phyloP scores from a whole-genome alignment of 2,113 vertebrate genomes.

The Reinhardtius hippoglossoides region DNA sequence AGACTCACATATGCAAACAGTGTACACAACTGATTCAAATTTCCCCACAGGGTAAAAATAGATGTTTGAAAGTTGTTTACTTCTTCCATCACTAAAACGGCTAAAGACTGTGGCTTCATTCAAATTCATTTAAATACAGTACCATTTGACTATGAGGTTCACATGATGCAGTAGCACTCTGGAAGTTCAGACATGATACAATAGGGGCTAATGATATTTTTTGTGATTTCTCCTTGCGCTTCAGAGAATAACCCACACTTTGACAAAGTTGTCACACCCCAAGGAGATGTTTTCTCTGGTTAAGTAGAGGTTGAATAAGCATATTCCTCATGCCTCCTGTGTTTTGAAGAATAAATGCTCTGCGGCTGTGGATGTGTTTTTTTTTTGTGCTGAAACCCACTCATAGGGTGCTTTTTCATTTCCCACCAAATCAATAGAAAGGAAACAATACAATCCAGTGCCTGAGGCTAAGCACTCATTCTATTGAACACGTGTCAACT shows the following conservation, averaged over 20 bases:
- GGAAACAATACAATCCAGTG: conserved; percentile 66
- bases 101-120: conserved; percentile 17
- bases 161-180: neutral
- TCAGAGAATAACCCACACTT: conserved; percentile 2
- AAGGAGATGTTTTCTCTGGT: conserved; percentile 22
- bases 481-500: conserved; percentile 60
- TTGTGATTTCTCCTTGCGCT: neutral
- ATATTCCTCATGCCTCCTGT: conserved; percentile 20
- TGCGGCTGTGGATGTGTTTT: conserved; percentile 24
- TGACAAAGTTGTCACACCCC: conserved; percentile 1
- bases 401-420: conserved; percentile 46
- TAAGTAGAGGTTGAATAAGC: conserved; percentile 42
- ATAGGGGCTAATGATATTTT: neutral
- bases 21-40: conserved; percentile 53
- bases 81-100: neutral
- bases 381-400: conserved; percentile 33
- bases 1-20: conserved; percentile 64
- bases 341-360: conserved; percentile 37
- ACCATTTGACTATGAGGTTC: neutral
- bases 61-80: conserved; percentile 18
- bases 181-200: neutral
- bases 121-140: conserved; percentile 17
- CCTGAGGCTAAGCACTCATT: conserved; percentile 58
- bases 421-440: conserved; percentile 64
- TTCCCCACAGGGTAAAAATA: conserved; percentile 48